Evolutionary conservation across 2,888 invertebrate genomes (phyloP), one percentile per base, ranked within the genome.

Genomic region (Pristionchus entomophagus): DNA sequence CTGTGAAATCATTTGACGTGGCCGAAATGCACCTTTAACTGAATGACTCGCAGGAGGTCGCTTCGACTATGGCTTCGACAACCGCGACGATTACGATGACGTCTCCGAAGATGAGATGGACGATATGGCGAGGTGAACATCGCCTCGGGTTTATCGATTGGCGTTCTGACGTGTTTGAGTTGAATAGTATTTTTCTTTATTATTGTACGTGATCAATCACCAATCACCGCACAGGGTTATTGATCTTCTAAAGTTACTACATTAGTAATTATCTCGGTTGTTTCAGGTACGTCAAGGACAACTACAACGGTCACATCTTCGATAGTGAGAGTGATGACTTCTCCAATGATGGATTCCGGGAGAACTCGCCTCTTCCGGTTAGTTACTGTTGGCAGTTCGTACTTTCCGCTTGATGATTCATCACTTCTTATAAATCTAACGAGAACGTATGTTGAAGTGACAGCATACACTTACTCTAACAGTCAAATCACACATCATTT

Each of bases 1-100:
- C n/a, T n/a, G n/a, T n/a, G n/a, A n/a, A n/a, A n/a, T n/a, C n/a
- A n/a, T n/a, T n/a, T n/a, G n/a, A n/a, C n/a, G n/a, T n/a, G n/a
- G n/a, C n/a, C n/a, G n/a, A n/a, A n/a, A n/a, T n/a, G n/a, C n/a
- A n/a, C n/a, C n/a, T n/a, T n/a, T n/a, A n/a, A n/a, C n/a, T n/a
- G n/a, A n/a, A n/a, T n/a, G n/a, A n/a, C n/a, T n/a, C n/a, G 2
- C 8, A 87, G 88, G 87, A 10, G 87, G 88, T 22, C 69, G 84
- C 29, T 88, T 88, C 83, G 86, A 88, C 26, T 35, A 73, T 62
- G 87, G 88, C 8, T 29, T 88, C 22, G 88, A 87, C 22, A 62
- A 87, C 53, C 59, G 80, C 22, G 86, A 87, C 62, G 78, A 69
- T 19, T 86, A 83, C 69, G 87, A 87, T 38, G 84, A 85, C 17